These are phyloP conservation scores for Diorhabda carinulata DNA, from an alignment of 1,140 invertebrate species.

Conservation along the genomic window DNA sequence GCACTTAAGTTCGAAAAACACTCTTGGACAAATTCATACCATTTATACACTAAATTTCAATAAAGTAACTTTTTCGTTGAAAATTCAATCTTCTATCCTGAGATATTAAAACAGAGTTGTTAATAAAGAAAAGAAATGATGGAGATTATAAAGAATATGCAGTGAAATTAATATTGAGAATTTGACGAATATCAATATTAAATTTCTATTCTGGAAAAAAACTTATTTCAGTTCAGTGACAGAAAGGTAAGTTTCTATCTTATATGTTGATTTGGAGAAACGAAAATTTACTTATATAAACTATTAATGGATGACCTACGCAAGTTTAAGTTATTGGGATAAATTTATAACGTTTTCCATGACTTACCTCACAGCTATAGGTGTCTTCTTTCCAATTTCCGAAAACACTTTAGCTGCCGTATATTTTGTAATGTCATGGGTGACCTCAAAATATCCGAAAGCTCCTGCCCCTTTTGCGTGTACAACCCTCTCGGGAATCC, in stretches of 20 bases:
- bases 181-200: background rate
- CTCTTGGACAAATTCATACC: too few relatives aligned
- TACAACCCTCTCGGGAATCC: constrained; percentile 96
- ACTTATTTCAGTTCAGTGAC: too few relatives aligned
- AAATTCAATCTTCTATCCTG: too few relatives aligned
- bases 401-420: constrained; percentile 77
- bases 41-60: too few relatives aligned
- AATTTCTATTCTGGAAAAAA: background rate
- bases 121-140: background rate
- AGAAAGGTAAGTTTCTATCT: too few relatives aligned
- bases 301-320: too few relatives aligned
- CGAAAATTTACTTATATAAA: too few relatives aligned
- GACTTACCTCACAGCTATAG: constrained; percentile 62
- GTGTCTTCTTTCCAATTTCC: constrained; percentile 76
- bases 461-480: constrained; percentile 97
- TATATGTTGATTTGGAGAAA: too few relatives aligned
- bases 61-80: too few relatives aligned
- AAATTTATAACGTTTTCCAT: background rate
- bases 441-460: constrained; percentile 94
- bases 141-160: background rate
- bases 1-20: too few relatives aligned
- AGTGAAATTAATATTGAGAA: background rate
- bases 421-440: constrained; percentile 77
- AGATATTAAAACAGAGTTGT: too few relatives aligned
- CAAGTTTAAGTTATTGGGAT: background rate